Percentiles rank a stretch among this genome's conserved stretches.
phyloP scores from a whole-genome alignment of 1,140 invertebrate species.

The Atta cephalotes region DNA sequence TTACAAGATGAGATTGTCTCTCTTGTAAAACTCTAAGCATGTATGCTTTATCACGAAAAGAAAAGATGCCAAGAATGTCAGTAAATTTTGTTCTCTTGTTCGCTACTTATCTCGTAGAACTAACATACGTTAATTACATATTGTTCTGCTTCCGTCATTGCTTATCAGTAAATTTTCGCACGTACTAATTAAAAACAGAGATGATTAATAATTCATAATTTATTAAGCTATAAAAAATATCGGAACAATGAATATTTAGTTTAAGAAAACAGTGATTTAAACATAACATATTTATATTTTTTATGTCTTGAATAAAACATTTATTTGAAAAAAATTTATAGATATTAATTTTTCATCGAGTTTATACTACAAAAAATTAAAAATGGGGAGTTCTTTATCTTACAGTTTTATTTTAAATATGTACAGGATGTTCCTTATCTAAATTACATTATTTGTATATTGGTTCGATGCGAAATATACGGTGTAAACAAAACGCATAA shows the following conservation, averaged over 20 bases:
- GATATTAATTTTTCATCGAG: neutral
- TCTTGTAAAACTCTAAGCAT: neutral
- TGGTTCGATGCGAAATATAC: neutral
- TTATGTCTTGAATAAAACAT: neutral
- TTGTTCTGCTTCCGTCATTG: conserved; percentile 10
- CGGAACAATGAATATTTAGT: neutral
- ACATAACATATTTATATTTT: neutral
- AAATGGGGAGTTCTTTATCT: neutral
- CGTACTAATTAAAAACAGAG: neutral
- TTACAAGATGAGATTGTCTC: conserved; percentile 27
- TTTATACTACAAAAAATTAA: neutral
- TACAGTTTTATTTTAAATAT: neutral
- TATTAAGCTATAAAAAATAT: neutral
- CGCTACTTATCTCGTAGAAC: conserved; percentile 12
- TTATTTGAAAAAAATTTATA: neutral
- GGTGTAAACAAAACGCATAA: neutral
- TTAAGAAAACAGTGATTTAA: neutral
- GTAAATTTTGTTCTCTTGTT: conserved; percentile 48
- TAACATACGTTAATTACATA: conserved; percentile 11
- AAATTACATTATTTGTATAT: conserved; percentile 18
- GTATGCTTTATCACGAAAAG: neutral
- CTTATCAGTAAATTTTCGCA: conserved; percentile 41
- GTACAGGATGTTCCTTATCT: neutral
- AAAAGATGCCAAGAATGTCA: conserved; percentile 38
- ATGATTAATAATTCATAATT: conserved; percentile 11